Conservation (phyloP, 1,140 invertebrate species). For the Eupristina koningsbergeri region DNA sequence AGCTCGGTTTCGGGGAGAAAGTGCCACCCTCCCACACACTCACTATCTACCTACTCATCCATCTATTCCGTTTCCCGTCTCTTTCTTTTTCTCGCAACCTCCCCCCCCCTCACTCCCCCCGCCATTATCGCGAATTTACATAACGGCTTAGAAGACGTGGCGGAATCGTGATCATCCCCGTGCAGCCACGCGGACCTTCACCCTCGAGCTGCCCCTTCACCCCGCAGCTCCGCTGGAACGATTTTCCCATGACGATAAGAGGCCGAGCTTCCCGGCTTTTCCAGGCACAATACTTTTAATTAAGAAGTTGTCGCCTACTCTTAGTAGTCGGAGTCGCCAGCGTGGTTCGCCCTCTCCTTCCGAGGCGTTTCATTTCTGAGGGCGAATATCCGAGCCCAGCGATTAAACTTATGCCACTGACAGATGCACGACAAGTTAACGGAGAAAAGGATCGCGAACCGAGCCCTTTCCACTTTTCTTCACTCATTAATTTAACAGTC, state of each 20-base stretch:
- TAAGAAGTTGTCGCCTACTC: conserved; percentile 63
- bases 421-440: neutral
- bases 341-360: neutral
- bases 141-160: conserved; percentile 56
- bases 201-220: conserved; percentile 25
- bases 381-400: neutral
- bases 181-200: neutral
- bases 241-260: conserved; percentile 62
- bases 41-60: neutral
- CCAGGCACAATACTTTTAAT: conserved; percentile 70
- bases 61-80: neutral
- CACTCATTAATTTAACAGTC: neutral
- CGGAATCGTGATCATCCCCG: conserved; percentile 49
- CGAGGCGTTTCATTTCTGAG: conserved; percentile 1
- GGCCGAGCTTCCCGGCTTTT: conserved; percentile 49
- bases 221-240: conserved; percentile 31
- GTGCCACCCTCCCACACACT: conserved; percentile 26
- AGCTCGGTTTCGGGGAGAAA: conserved; percentile 59
- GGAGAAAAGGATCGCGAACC: neutral
- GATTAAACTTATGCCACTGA: neutral
- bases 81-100: neutral
- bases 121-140: conserved; percentile 72
- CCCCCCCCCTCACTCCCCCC: conserved; percentile 59
- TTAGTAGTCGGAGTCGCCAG: neutral
- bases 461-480: neutral